Conservation (phyloP, 2,113 vertebrate species). For the Campylomormyrus numenius region DNA sequence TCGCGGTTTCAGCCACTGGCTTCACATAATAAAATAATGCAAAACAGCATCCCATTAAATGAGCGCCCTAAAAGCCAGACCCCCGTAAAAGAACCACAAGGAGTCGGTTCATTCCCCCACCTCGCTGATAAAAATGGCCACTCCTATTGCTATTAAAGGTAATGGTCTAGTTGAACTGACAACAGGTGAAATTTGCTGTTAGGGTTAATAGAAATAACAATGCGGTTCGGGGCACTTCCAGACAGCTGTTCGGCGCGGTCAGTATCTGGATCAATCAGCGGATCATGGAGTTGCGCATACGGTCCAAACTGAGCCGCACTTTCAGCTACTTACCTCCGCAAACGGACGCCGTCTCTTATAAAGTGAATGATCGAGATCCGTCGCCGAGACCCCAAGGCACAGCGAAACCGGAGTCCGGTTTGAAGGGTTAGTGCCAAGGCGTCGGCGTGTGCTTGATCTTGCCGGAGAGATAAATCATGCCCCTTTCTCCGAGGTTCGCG, state of each 20-base stretch:
- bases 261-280: background rate
- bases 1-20: background rate
- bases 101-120: background rate
- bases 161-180: background rate
- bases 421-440: conserved; percentile 27
- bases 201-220: background rate
- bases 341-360: conserved; percentile 19
- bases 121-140: background rate
- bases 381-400: conserved; percentile 28
- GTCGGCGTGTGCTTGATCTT: conserved; percentile 21
- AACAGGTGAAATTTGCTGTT: conserved; percentile 1
- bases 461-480: conserved; percentile 6
- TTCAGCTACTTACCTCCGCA: conserved; percentile 39
- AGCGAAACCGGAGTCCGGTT: conserved; percentile 40
- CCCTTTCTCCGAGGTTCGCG: conserved; percentile 6
- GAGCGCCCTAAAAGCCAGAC: background rate
- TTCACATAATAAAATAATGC: background rate
- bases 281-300: background rate
- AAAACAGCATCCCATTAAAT: background rate
- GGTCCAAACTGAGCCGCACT: background rate
- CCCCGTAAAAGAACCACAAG: background rate
- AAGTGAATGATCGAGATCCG: conserved; percentile 35
- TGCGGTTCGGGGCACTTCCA: background rate
- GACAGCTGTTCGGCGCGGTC: background rate
- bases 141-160: conserved; percentile 13